phyloP scores from a whole-genome alignment of 2,888 invertebrate species.

The Dynastes hyllus region DNA sequence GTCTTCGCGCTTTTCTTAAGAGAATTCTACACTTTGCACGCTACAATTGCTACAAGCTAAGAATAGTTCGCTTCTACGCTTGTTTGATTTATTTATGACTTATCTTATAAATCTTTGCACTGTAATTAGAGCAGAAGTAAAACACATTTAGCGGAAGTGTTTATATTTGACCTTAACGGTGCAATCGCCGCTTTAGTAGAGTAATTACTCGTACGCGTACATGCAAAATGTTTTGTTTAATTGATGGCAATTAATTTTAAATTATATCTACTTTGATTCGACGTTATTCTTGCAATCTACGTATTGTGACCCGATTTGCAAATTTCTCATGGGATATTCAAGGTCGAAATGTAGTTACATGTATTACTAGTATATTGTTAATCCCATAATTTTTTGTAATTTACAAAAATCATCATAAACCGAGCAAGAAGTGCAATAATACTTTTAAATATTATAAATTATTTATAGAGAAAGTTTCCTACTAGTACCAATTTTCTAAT shows the following conservation, averaged over 20 bases:
- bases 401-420: no score
- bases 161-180: slow-evolving; percentile 43
- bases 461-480: slow-evolving; percentile 8
- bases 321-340: slow-evolving; percentile 18
- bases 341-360: background rate
- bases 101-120: background rate
- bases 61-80: background rate
- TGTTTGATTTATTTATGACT: slow-evolving; percentile 1
- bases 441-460: background rate
- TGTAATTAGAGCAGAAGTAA: slow-evolving; percentile 29
- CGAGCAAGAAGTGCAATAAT: no score
- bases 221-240: slow-evolving; percentile 10
- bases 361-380: background rate
- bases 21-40: background rate
- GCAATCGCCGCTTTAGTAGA: background rate
- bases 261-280: background rate
- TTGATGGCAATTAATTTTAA: slow-evolving; percentile 20
- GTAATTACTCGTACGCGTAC: slow-evolving; percentile 11
- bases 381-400: no score
- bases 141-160: slow-evolving; percentile 37
- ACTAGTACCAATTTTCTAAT: background rate
- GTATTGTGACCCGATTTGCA: slow-evolving; percentile 24
- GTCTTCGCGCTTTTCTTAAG: background rate
- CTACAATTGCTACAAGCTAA: background rate
- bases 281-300: slow-evolving; percentile 2